These are phyloP conservation scores for Oreochromis aureus DNA, from an alignment of 2,113 vertebrate genomes.

Conservation along the genomic window DNA sequence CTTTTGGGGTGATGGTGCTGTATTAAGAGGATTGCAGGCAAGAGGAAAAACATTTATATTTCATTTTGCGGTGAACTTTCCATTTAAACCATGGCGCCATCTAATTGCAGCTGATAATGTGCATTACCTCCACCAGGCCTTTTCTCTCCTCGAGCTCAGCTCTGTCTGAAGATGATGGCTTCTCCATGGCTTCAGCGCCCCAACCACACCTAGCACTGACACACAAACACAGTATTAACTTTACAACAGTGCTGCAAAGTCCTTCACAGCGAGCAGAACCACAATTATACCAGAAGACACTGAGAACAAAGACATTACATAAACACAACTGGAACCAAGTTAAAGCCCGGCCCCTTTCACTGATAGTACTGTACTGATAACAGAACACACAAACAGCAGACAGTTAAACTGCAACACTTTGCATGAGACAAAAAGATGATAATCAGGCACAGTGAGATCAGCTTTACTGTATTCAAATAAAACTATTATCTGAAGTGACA, in stretches of 20 bases:
- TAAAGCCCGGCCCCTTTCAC: not conserved
- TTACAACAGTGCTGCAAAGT: not conserved
- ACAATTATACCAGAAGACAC: not conserved
- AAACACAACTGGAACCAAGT: not conserved
- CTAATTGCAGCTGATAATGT: not conserved
- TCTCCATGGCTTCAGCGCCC: slow-evolving; percentile 42
- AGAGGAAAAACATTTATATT: not conserved
- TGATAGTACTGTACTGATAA: not conserved
- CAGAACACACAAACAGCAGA: not conserved
- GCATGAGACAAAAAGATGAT: not conserved
- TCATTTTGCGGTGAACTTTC: not conserved
- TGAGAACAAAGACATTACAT: not conserved
- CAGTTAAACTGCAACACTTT: not conserved
- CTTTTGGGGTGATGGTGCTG: not conserved
- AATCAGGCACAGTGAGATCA: not conserved
- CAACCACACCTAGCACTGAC: slow-evolving; percentile 18
- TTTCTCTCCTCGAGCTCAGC: slow-evolving; percentile 26
- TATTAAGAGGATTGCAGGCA: not conserved
- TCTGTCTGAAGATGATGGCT: slow-evolving; percentile 27
- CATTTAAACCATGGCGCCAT: rapidly evolving
- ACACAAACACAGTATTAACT: not conserved
- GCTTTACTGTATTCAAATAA: slow-evolving; percentile 6
- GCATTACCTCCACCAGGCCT: slow-evolving; percentile 38
- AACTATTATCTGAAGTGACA: not conserved
- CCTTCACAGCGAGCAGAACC: not conserved